phyloP scores from a whole-genome alignment of 2,797 vertebrate genomes.

The Thalassophryne amazonica region DNA sequence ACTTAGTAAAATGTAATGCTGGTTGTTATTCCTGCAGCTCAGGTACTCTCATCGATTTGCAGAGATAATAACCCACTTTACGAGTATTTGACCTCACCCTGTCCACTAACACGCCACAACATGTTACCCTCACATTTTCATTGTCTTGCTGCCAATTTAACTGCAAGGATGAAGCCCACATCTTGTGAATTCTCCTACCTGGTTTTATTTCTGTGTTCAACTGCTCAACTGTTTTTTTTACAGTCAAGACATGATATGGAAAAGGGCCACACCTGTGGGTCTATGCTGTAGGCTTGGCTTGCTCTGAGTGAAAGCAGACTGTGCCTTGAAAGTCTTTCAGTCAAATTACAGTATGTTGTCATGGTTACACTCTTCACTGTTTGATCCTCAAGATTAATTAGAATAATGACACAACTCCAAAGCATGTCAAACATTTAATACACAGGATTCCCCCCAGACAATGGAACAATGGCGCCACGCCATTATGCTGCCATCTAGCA shows the following conservation, averaged over 20 bases:
- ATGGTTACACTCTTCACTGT: slow-evolving; percentile 18
- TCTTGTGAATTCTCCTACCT: slow-evolving; percentile 20
- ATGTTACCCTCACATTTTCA: slow-evolving; percentile 26
- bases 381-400: slow-evolving; percentile 1
- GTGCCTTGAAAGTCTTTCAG: slow-evolving; percentile 9
- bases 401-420: background rate
- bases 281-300: slow-evolving; percentile 7
- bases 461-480: background rate
- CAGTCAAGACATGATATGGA: slow-evolving; percentile 25
- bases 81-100: slow-evolving; percentile 53
- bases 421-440: background rate
- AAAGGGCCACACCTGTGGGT: slow-evolving; percentile 21
- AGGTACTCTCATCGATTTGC: slow-evolving; percentile 67
- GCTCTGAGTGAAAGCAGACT: slow-evolving; percentile 5
- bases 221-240: slow-evolving; percentile 41
- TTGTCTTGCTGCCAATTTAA: background rate
- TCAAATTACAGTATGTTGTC: slow-evolving; percentile 30
- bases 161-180: slow-evolving; percentile 29
- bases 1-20: slow-evolving; percentile 8
- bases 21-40: slow-evolving; percentile 26
- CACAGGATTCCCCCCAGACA: background rate
- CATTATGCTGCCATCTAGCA: too few species aligned
- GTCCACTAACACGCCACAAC: slow-evolving; percentile 48
- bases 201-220: slow-evolving; percentile 9
- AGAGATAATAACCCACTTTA: slow-evolving; percentile 71